Percentiles rank a stretch among this genome's conserved stretches.
These are phyloP conservation scores for Hydractinia symbiolongicarpus DNA, from an alignment of 30 jellyfish, hydroid and myxozoan species.

Conservation along the genomic window DNA sequence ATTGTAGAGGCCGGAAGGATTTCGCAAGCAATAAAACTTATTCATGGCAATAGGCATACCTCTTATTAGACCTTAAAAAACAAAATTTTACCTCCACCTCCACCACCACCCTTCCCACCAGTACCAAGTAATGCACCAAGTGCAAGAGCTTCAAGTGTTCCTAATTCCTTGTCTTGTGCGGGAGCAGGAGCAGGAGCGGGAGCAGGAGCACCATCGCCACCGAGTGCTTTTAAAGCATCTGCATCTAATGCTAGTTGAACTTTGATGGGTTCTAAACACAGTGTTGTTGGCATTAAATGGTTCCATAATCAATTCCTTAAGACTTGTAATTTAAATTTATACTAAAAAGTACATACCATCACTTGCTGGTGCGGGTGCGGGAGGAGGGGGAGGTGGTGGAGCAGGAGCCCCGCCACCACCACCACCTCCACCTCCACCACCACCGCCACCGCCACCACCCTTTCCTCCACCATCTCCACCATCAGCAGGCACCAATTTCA, in stretches of 20 bases:
- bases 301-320: neutral
- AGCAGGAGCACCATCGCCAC: conserved; percentile 68
- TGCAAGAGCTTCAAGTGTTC: conserved; percentile 83
- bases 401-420: conserved; percentile 57
- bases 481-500: conserved; percentile 91
- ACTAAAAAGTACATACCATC: neutral
- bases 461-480: conserved; percentile 62
- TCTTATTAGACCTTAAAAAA: too few relatives aligned
- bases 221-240: conserved; percentile 77
- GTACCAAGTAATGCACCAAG: conserved; percentile 89
- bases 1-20: too few relatives aligned
- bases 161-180: conserved; percentile 27
- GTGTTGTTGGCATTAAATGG: neutral
- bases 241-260: conserved; percentile 75
- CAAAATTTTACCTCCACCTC: conserved; percentile 26
- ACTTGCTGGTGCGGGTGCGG: conserved; percentile 52
- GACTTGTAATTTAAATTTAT: neutral
- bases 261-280: conserved; percentile 59
- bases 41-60: too few relatives aligned
- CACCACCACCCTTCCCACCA: conserved; percentile 39
- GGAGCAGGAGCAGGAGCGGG: conserved; percentile 31
- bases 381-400: conserved; percentile 32
- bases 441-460: conserved; percentile 74
- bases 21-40: neutral
- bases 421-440: conserved; percentile 58